A percentile compares a stretch with the other conserved stretches of the same genome.
phyloP scores from a whole-genome alignment of 2,113 vertebrate genomes.

The Xenus cinereus region DNA sequence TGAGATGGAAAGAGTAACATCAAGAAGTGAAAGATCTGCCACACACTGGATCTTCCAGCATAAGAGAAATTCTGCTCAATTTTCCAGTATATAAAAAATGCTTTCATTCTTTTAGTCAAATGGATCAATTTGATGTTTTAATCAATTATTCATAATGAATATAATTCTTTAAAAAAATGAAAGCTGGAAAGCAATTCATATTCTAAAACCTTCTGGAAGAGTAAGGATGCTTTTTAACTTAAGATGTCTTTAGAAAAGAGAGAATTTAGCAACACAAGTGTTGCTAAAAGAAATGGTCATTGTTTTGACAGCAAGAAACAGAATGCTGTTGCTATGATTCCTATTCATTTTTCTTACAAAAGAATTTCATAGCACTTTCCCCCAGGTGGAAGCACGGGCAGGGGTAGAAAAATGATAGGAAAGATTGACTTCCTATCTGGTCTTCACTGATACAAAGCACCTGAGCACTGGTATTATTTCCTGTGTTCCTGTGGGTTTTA shows the following conservation, averaged over 20 bases:
- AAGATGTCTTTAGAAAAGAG: neutral
- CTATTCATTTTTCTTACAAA: neutral
- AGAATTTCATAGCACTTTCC: neutral
- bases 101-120: neutral
- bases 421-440: neutral
- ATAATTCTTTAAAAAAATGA: neutral
- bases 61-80: neutral
- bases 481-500: neutral
- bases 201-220: neutral
- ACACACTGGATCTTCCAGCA: neutral
- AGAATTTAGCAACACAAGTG: accelerated
- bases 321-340: neutral
- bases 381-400: neutral
- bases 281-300: neutral
- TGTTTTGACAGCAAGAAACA: neutral
- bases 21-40: neutral
- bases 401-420: neutral
- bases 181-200: neutral
- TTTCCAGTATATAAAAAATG: neutral
- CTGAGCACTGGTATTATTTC: neutral
- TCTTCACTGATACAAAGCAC: neutral
- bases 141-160: neutral
- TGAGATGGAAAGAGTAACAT: neutral
- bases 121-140: neutral
- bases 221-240: neutral